Base-by-base conservation (phyloP, 2,113 vertebrate species). In the Anguilla rostrata region DNA sequence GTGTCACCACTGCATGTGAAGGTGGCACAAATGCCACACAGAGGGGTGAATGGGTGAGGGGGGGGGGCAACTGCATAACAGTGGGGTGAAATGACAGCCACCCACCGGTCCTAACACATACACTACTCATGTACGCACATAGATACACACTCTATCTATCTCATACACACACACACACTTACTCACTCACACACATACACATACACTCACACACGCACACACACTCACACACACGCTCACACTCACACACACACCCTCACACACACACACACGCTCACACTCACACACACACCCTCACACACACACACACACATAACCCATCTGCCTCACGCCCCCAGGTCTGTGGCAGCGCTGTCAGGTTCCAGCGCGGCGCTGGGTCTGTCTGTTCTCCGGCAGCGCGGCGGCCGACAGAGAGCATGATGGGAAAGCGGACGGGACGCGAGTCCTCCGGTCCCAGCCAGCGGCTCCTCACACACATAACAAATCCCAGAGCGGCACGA, bases 1-100 rank as follows among this genome's bases (percentile, higher is more conserved):
- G 34, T 34, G 43, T 2, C 43, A 46, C 8, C 43, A 8, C 5
- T 4, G 81, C 66, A 83, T 40, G 53, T 85, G 86, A 87, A 89
- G 86, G 88, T 89, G 88, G 87, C 22, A 26, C 60, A 66, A 20
- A 7, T 66, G 60, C 18, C 60, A 66, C 60, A 66, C 8, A 34
- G 34, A 1, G 34, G 34, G 34, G 56, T 15, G 56, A 20, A 16
- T 15, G 18, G 12, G 8, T 14, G 56, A 12, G 18, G 18, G 56
- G 80, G 79, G 82, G 83, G 88, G 83, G 84, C 78, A 87, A 85
- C 79, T 82, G 86, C 20, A 83, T 83, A 15, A 63, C 12, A 78
- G 78, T 84, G 39, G 34, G 49, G 79, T 26, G 81, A 84, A 82
- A 79, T 39, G 66, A 87, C 86, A 85, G 63, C 82, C 79, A 29